Percentiles rank a stretch among this genome's conserved stretches.
Conservation (phyloP, 2,888 invertebrate genomes). For the Leucania comma region DNA sequence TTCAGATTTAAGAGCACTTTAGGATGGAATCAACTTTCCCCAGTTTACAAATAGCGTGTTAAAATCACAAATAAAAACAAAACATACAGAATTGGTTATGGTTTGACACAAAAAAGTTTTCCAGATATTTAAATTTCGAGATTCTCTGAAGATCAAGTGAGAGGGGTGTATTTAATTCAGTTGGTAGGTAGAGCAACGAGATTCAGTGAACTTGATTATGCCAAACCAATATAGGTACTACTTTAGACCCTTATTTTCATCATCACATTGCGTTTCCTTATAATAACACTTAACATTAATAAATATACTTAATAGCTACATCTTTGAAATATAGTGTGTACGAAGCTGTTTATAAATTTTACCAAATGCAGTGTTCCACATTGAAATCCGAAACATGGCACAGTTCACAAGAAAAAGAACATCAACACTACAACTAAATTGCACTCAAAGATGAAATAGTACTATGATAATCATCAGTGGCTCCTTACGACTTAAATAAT, state of each 20-base stretch:
- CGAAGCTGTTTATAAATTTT: constrained; percentile 63
- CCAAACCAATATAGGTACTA: constrained; percentile 83
- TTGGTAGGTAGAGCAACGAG: constrained; percentile 58
- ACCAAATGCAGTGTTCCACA: constrained; percentile 68
- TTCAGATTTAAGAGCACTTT: constrained; percentile 89
- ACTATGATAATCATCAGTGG: constrained; percentile 48
- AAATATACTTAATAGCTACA: constrained; percentile 74
- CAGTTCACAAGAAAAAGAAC: constrained; percentile 73
- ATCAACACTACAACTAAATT: constrained; percentile 77
- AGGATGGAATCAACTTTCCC: constrained; percentile 89
- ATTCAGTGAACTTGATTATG: constrained; percentile 77
- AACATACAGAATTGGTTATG: constrained; percentile 71
- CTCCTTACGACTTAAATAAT: constrained; percentile 55
- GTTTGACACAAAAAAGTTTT: constrained; percentile 63
- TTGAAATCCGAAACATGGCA: constrained; percentile 80
- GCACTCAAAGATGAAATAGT: constrained; percentile 73
- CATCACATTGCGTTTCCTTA: constrained; percentile 89
- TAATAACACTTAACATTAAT: constrained; percentile 77
- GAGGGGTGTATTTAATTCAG: constrained; percentile 22
- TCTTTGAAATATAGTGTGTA: constrained; percentile 70
- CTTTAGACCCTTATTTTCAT: constrained; percentile 87
- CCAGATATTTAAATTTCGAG: constrained; percentile 56
- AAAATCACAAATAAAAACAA: constrained; percentile 75
- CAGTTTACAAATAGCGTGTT: constrained; percentile 82
- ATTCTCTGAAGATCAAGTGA: constrained; percentile 56